Evolutionary conservation across 1,140 invertebrate genomes (phyloP).

Genomic region (Drosophila serrata): DNA sequence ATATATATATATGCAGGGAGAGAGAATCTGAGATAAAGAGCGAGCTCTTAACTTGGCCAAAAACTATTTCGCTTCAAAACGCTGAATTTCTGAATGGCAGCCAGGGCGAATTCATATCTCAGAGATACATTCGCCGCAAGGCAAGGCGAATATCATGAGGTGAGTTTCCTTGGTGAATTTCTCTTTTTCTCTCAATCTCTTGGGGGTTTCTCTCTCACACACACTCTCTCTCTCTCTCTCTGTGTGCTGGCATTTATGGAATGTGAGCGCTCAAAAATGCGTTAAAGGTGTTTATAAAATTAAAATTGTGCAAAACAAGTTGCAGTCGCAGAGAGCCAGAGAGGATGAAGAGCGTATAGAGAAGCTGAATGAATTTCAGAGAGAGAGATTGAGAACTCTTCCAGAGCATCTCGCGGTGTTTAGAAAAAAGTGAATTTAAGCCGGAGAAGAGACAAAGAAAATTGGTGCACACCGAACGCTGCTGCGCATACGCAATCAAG

Average conservation of each 20-base stretch:
- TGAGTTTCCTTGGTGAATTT: slow-evolving; percentile 51
- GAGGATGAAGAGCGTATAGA: slow-evolving; percentile 8
- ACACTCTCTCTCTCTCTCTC: slow-evolving; percentile 2
- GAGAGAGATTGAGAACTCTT: slow-evolving; percentile 10
- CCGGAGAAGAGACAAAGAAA: slow-evolving; percentile 75
- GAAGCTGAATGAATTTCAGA: not conserved
- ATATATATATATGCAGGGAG: not conserved
- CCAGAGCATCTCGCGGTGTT: slow-evolving; percentile 44
- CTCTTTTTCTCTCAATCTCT: slow-evolving; percentile 9
- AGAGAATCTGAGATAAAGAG: slow-evolving; percentile 16
- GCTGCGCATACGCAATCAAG: slow-evolving; percentile 55
- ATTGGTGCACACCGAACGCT: slow-evolving; percentile 72
- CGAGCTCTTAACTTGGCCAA: slow-evolving; percentile 14
- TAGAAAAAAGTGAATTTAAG: slow-evolving; percentile 81
- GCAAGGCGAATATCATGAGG: slow-evolving; percentile 47
- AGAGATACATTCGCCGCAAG: slow-evolving; percentile 44
- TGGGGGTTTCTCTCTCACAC: slow-evolving; percentile 9
- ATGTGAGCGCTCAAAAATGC: slow-evolving; percentile 83
- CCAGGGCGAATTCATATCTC: slow-evolving; percentile 10
- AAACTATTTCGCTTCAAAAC: slow-evolving; percentile 35
- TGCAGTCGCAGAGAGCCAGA: slow-evolving; percentile 46
- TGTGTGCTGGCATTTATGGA: slow-evolving; percentile 72
- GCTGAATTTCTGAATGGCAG: slow-evolving; percentile 76
- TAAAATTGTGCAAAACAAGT: slow-evolving; percentile 84
- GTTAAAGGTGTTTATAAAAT: slow-evolving; percentile 84